Evolutionary conservation across 2,797 vertebrate genomes (phyloP).

Genomic region (Coluber constrictor): DNA sequence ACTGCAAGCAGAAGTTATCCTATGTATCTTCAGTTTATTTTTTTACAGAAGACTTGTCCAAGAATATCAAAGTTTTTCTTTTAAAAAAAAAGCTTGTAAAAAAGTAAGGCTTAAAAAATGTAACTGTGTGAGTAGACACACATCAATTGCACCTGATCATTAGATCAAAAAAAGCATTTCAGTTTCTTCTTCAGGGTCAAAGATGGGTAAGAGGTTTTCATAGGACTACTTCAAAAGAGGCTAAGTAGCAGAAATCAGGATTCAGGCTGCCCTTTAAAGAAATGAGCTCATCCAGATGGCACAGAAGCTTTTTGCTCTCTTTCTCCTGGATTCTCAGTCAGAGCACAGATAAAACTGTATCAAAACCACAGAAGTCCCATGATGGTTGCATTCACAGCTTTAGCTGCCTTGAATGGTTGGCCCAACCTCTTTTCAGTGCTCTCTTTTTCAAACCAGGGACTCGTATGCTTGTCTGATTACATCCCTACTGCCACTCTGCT

Average conservation of each 20-base stretch:
- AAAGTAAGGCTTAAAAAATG: background rate
- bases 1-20: background rate
- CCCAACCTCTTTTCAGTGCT: background rate
- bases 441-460: background rate
- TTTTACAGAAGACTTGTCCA: background rate
- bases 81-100: background rate
- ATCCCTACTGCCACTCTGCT: background rate
- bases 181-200: background rate
- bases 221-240: background rate
- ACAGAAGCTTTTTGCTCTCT: background rate
- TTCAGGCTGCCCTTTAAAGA: background rate
- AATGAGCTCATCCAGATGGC: background rate
- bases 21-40: background rate
- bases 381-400: background rate
- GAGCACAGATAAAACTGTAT: background rate
- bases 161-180: background rate
- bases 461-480: background rate
- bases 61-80: background rate
- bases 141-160: background rate
- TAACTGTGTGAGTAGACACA: background rate
- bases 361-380: background rate
- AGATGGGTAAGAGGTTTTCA: background rate
- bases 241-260: background rate
- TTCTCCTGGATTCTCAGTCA: background rate
- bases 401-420: background rate